These are phyloP conservation scores for Jaculus jaculus DNA, from an alignment of 2,113 vertebrate genomes.

Conservation along the genomic window DNA sequence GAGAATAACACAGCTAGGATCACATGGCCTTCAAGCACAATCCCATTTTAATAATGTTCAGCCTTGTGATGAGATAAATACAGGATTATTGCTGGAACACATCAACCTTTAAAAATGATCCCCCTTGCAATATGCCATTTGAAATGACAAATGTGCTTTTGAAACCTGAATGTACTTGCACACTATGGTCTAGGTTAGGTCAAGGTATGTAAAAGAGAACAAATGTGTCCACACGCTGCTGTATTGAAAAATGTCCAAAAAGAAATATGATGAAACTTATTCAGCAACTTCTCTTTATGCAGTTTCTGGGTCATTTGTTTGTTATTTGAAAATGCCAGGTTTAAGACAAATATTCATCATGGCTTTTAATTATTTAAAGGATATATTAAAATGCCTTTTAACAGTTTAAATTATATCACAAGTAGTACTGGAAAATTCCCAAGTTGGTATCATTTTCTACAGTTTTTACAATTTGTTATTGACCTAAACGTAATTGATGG, in stretches of 20 bases:
- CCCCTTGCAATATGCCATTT: conserved; percentile 52
- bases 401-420: conserved; percentile 55
- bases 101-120: conserved; percentile 62
- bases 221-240: conserved; percentile 55
- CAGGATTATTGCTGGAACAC: conserved; percentile 44
- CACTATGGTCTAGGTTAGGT: conserved; percentile 74
- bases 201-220: conserved; percentile 56
- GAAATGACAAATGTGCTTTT: conserved; percentile 72
- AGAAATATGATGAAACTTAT: conserved; percentile 72
- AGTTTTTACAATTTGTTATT: neutral
- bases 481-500: conserved; percentile 54
- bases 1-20: neutral
- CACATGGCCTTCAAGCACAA: conserved; percentile 33
- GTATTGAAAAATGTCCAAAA: conserved; percentile 67
- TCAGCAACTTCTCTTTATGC: conserved; percentile 41
- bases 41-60: conserved; percentile 45
- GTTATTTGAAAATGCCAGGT: conserved; percentile 75
- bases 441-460: conserved; percentile 47
- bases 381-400: neutral
- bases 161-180: conserved; percentile 68
- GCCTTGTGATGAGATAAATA: conserved; percentile 61
- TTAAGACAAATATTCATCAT: conserved; percentile 67
- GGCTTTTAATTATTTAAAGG: conserved; percentile 59
- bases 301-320: conserved; percentile 78
- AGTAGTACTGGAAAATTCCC: conserved; percentile 34